Conservation (phyloP, 2,888 invertebrate genomes). For the Coenonympha arcania region DNA sequence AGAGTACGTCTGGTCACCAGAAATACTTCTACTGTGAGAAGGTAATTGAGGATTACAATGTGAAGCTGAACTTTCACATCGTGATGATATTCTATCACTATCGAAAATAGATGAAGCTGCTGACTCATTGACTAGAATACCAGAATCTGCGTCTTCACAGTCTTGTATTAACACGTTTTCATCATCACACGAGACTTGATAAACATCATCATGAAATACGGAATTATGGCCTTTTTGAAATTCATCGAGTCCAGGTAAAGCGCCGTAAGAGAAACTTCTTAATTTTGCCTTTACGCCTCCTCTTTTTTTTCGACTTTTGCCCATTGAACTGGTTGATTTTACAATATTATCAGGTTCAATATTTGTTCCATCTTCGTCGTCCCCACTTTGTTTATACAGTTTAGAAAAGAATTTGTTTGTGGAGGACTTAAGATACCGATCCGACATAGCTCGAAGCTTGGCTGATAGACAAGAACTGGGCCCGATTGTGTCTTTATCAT, state of each 20-base stretch:
- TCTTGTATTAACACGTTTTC: conserved; percentile 74
- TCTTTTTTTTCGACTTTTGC: conserved; percentile 58
- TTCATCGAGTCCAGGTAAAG: conserved; percentile 81
- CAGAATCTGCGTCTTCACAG: conserved; percentile 82
- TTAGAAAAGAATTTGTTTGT: conserved; percentile 80
- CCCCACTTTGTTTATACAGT: conserved; percentile 73
- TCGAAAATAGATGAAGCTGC: conserved; percentile 79
- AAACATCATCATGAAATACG: conserved; percentile 76
- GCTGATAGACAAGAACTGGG: conserved; percentile 78
- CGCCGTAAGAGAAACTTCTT: conserved; percentile 83
- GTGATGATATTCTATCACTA: conserved; percentile 68
- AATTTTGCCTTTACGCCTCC: conserved; percentile 70
- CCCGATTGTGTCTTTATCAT: conserved; percentile 65
- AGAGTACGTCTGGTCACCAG: conserved; percentile 64
- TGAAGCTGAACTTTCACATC: conserved; percentile 71
- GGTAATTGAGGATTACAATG: conserved; percentile 54
- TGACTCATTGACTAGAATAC: conserved; percentile 82
- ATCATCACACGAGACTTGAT: conserved; percentile 66
- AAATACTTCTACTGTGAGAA: conserved; percentile 66
- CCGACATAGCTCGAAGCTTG: conserved; percentile 81
- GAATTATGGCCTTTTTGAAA: conserved; percentile 77
- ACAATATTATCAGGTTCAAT: conserved; percentile 46
- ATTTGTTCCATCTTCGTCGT: conserved; percentile 45
- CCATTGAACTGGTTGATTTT: conserved; percentile 46
- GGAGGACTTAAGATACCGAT: conserved; percentile 80